Percentiles rank a stretch among this genome's conserved stretches.
Evolutionary conservation across 2,797 vertebrate genomes (phyloP).

Genomic region (Lutjanus campechanus): DNA sequence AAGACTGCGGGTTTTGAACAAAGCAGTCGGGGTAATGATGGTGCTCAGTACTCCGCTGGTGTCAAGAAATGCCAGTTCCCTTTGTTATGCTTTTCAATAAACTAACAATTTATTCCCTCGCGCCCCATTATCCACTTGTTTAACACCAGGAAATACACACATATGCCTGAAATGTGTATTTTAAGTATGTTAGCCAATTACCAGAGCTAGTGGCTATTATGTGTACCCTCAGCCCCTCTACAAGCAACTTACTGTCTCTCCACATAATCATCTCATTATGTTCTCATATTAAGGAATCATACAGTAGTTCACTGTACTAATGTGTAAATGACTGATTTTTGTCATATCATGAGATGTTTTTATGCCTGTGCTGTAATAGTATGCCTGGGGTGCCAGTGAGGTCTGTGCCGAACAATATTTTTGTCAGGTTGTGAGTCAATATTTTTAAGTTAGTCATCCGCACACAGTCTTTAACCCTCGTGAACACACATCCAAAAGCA

Average conservation of each 20-base stretch:
- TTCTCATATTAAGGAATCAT: background rate
- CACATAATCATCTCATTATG: background rate
- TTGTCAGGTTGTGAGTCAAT: too few relatives aligned
- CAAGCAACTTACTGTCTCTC: background rate
- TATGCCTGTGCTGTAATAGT: too few relatives aligned
- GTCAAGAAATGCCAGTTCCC: slow-evolving; percentile 14
- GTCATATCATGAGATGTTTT: background rate
- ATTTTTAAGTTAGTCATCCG: too few relatives aligned
- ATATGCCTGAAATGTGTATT: background rate
- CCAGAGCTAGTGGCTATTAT: background rate
- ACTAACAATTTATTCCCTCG: slow-evolving; percentile 18
- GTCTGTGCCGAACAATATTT: too few relatives aligned
- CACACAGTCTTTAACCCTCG: too few relatives aligned
- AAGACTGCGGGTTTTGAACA: slow-evolving; percentile 11
- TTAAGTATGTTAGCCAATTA: slow-evolving; percentile 2
- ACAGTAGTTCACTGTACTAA: background rate
- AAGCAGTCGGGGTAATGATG: slow-evolving; percentile 31
- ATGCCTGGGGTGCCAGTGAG: too few relatives aligned
- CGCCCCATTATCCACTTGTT: slow-evolving; percentile 9
- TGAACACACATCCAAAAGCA: too few relatives aligned
- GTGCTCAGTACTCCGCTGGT: slow-evolving; percentile 1
- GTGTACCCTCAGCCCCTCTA: background rate
- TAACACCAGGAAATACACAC: background rate
- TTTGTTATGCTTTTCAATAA: slow-evolving; percentile 16
- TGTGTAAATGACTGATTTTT: background rate